Evolutionary conservation across 2,888 invertebrate genomes (phyloP), one percentile per base, ranked within the genome.

Genomic region (Phoronis australis): DNA sequence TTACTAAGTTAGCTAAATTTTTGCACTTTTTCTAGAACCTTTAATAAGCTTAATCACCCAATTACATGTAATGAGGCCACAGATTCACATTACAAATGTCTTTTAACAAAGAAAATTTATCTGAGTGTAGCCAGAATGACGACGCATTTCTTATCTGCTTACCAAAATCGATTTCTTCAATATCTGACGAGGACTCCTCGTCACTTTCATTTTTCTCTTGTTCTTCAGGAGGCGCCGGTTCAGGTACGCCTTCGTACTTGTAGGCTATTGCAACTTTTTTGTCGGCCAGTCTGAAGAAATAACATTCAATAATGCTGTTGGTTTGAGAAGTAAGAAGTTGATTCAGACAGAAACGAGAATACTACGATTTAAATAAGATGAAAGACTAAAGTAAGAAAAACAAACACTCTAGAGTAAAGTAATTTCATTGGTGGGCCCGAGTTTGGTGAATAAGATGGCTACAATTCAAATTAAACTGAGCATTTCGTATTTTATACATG

Each of bases 211-310:
- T 74, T 4, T 75, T 73, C 12, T 69, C 72, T 41, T 73, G 74
- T 2, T 65, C 69, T 6, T 72, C 53, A 4, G 20, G 59, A 6
- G 71, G 65, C 23, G 74, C 73, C 84, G 72, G 31, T 12, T 44
- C 84, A 84, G 72, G 31, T 12, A 15, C 31, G 15, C 88, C 87
- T 68, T 88, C 91, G 81, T 96, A 96, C 73, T 87, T 88, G 79
- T 91, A 96, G 49, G 90, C 94, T 76, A 96, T 96, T 39, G 95
- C 92, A 51, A 87, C 95, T 56, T 81, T 81, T 59, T 80, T 80
- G n/a, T 78, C 78, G 2, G 76, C 70, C 27, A 75, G 55, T 51
- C 75, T 75, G 37, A 21, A 51, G 41, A 45, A 42, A 39, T 25
- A 44, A 47, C 27, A 23, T 4, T 3, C 23, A 42, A 18, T 27